Evolutionary conservation across 2,113 vertebrate genomes (phyloP).

Genomic region (Melanerpes aurifrons): DNA sequence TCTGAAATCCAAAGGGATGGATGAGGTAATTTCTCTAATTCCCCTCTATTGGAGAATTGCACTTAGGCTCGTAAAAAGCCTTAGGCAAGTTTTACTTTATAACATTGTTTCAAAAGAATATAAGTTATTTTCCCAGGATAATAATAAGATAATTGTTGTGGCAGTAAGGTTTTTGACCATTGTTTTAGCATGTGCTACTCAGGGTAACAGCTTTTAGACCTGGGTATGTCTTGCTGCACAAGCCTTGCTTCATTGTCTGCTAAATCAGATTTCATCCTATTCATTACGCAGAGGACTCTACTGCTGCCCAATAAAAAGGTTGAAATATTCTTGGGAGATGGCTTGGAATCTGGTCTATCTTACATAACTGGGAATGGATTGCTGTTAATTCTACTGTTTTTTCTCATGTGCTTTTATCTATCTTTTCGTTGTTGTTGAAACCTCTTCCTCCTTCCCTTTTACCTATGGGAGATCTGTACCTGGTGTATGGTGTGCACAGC

Average conservation of each 20-base stretch:
- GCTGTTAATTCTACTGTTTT: not conserved
- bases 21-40: not conserved
- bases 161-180: constrained; percentile 18
- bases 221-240: not conserved
- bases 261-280: not conserved
- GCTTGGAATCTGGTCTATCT: not conserved
- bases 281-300: not conserved
- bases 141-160: constrained; percentile 18
- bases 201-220: not conserved
- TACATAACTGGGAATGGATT: not conserved
- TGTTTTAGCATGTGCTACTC: not conserved
- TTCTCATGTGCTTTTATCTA: not conserved
- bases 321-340: constrained; percentile 12
- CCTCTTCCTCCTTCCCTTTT: not conserved
- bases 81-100: not conserved
- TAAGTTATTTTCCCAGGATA: not conserved
- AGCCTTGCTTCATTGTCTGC: not conserved
- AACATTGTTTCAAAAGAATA: not conserved
- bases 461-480: accelerated
- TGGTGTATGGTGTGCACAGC: not conserved
- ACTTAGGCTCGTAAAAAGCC: not conserved
- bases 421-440: not conserved
- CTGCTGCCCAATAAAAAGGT: not conserved
- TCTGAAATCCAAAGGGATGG: constrained; percentile 4
- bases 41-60: not conserved